Conservation (phyloP, 2,797 vertebrate genomes). For the Knipowitschia caucasica region DNA sequence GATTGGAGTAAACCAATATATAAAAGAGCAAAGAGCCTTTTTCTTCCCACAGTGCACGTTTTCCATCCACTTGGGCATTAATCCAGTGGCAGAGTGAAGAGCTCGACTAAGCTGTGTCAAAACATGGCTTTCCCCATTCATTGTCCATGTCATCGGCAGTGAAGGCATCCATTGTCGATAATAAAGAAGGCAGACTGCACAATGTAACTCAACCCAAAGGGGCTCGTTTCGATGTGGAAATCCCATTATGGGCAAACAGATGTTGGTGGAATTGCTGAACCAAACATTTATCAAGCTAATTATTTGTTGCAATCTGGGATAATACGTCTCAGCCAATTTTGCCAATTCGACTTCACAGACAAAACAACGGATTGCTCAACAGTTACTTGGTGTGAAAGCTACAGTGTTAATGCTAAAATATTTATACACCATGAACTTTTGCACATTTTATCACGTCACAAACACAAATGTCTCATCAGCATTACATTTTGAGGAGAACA, state of each 20-base stretch:
- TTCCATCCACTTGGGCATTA: not conserved
- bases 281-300: slow-evolving; percentile 18
- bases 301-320: slow-evolving; percentile 13
- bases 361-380: not conserved
- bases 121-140: not conserved
- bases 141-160: not conserved
- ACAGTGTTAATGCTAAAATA: no score
- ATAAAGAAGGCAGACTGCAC: slow-evolving; percentile 10
- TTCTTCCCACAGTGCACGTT: not conserved
- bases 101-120: not conserved
- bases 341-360: slow-evolving; percentile 4
- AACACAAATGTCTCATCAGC: no score
- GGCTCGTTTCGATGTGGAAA: not conserved
- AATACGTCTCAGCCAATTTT: slow-evolving; percentile 5
- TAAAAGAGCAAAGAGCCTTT: no score
- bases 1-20: no score
- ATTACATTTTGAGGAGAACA: no score
- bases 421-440: no score
- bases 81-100: not conserved
- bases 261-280: slow-evolving; percentile 5
- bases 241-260: slow-evolving; percentile 13
- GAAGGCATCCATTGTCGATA: slow-evolving; percentile 7
- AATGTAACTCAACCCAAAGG: slow-evolving; percentile 6
- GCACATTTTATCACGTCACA: no score
- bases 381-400: no score